Percentiles rank a stretch among this genome's conserved stretches.
These are phyloP conservation scores for Enteromius trimaculatus DNA, from an alignment of 2,797 vertebrate genomes.

Conservation along the genomic window DNA sequence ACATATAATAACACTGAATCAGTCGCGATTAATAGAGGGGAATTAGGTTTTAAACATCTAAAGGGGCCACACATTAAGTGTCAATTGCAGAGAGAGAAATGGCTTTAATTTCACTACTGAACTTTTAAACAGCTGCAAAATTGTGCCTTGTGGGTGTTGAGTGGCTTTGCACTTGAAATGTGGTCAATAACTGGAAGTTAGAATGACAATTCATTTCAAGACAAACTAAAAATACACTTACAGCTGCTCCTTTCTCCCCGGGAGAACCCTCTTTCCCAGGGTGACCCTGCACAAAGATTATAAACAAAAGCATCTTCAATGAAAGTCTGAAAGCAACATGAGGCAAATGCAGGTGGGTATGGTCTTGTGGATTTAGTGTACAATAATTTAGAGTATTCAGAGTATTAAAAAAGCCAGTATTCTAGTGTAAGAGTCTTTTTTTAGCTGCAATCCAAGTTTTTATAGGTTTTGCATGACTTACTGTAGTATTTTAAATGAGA, in stretches of 20 bases:
- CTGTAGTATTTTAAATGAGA: background rate
- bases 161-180: conserved; percentile 32
- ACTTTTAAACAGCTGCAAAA: conserved; percentile 32
- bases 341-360: background rate
- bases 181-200: conserved; percentile 19
- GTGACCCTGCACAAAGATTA: conserved; percentile 82
- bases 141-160: conserved; percentile 11
- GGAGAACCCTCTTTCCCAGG: conserved; percentile 96
- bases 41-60: background rate
- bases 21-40: background rate
- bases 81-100: conserved; percentile 25
- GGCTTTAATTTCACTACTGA: background rate
- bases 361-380: background rate
- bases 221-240: conserved; percentile 69
- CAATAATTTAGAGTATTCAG: background rate
- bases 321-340: background rate
- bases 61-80: conserved; percentile 7
- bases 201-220: conserved; percentile 29
- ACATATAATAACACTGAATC: conserved; percentile 15
- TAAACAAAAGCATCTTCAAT: conserved; percentile 24
- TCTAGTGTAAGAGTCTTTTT: background rate
- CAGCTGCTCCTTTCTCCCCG: conserved; percentile 91
- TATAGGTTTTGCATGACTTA: background rate
- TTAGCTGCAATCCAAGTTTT: background rate
- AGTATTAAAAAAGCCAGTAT: background rate